Base-by-base conservation (phyloP, 2,113 vertebrate species). In the Mystacornis crossleyi region DNA sequence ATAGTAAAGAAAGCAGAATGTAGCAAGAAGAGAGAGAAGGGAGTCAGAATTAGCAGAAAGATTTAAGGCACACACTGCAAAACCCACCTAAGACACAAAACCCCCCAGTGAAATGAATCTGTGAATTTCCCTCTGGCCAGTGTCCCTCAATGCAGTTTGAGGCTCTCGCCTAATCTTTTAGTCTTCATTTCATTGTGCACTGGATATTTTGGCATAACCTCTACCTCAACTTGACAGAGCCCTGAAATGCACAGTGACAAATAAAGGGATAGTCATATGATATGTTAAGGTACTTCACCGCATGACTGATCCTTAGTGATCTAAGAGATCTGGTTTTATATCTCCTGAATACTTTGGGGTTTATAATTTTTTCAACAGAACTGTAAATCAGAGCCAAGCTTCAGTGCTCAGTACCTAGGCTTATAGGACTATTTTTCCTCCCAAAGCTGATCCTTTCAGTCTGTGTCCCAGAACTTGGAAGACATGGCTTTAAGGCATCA, bases 321-420 rank as follows among this genome's bases (percentile, higher is more conserved):
- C 9, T 51, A 64, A 55, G 34, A 77, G 12, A 67, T 24, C 12
- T 61, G 20, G 2, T 40, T 71, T 87, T 78, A 6, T 36, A 62
- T 48, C 31, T 54, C 9, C 57, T 42, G 34, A 51, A 74, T 48
- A 48, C 23, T 67, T 84, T 26, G 29, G 69, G 26, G 15, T 75
- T 78, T 94, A 25, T 45, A 36, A 26, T 81, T 95, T 95, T 95
- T 77, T 58, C 42, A 78, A 58, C 29, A 45, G 54, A 91, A 70
- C 13, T 70, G 21, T 54, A 77, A 81, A 70, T 40, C 38, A 36
- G 14, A 78, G 38, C 8, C 9, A 25, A 77, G 70, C 8, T 7
- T 62, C 36, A 10, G 25, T 23, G 42, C 4, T 34, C 33, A 31
- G 9, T 78, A 42, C 20, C 18, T 47, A 45, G 12, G 29, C 40